A percentile compares a stretch with the other conserved stretches of the same genome.
phyloP scores from a whole-genome alignment of 2,888 invertebrate genomes.

The Caenorhabditis zanzibari region DNA sequence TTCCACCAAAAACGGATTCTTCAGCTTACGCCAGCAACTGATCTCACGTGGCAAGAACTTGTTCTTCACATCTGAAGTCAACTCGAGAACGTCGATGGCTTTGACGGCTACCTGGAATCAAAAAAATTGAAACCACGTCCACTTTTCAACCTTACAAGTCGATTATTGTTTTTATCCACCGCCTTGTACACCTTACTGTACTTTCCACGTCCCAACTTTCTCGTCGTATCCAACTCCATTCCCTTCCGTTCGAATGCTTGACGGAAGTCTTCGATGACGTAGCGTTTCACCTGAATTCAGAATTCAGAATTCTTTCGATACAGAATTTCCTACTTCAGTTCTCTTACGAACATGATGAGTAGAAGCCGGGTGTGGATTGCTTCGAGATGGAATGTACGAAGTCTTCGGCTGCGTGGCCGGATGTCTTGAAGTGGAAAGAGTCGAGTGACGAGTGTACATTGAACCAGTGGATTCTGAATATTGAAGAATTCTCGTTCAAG shows the following conservation, averaged over 20 bases:
- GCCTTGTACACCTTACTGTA: constrained; percentile 79
- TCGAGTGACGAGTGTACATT: constrained; percentile 47
- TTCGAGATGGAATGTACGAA: constrained; percentile 33
- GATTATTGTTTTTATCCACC: constrained; percentile 40
- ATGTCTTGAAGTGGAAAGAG: constrained; percentile 25
- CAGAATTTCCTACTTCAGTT: constrained; percentile 16
- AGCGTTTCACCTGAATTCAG: constrained; percentile 29
- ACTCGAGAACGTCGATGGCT: constrained; percentile 69
- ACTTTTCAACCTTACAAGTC: constrained; percentile 29
- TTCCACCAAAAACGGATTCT: constrained; percentile 65
- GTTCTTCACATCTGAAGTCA: constrained; percentile 74
- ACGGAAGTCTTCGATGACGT: constrained; percentile 47
- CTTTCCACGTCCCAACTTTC: constrained; percentile 75
- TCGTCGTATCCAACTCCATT: constrained; percentile 63
- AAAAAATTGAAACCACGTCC: neutral
- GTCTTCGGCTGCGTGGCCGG: constrained; percentile 16
- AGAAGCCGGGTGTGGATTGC: constrained; percentile 13
- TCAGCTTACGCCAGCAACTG: constrained; percentile 75
- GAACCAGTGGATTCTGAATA: constrained; percentile 33
- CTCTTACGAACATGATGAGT: constrained; percentile 38
- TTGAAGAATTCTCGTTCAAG: neutral
- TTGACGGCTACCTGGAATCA: constrained; percentile 76
- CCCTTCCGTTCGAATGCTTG: constrained; percentile 60
- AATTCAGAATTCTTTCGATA: neutral
- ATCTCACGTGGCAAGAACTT: constrained; percentile 80